Evolutionary conservation across 2,888 invertebrate genomes (phyloP).

Genomic region (Ochropleura leucogaster): DNA sequence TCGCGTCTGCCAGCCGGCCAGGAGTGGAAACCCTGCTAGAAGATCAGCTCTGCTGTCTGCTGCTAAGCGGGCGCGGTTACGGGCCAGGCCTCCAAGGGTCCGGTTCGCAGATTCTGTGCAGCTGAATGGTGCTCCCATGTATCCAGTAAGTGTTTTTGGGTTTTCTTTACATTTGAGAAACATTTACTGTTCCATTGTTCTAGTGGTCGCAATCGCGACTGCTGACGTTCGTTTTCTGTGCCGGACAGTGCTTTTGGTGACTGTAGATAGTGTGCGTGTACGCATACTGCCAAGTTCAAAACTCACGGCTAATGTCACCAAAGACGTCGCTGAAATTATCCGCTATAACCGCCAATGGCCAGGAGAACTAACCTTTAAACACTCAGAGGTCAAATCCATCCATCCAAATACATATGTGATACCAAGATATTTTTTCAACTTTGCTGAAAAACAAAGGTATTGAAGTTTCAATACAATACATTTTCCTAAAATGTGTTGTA

Average conservation of each 20-base stretch:
- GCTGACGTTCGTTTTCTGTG: background rate
- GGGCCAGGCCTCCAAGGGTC: conserved; percentile 95
- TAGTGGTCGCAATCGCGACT: background rate
- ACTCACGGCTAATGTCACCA: no score
- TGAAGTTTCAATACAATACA: no score
- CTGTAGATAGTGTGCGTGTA: no score
- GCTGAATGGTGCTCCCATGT: conserved; percentile 95
- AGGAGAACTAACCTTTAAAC: background rate
- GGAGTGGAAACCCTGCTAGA: conserved; percentile 89
- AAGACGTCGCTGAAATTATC: background rate
- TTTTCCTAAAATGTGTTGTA: background rate
- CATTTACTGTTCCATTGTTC: background rate
- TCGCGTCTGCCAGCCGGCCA: conserved; percentile 95
- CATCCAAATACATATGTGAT: background rate
- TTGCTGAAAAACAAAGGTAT: no score
- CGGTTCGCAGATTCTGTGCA: conserved; percentile 97
- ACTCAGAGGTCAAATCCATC: background rate
- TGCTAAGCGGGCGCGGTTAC: conserved; percentile 95
- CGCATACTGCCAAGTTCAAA: no score
- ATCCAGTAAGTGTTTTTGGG: conserved; percentile 91
- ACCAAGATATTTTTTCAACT: background rate
- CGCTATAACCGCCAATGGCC: background rate
- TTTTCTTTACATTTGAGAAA: background rate
- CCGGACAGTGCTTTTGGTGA: background rate
- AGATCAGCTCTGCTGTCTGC: conserved; percentile 97